These are phyloP conservation scores for Lucifuga dentata DNA, from an alignment of 2,113 vertebrate species.

Conservation along the genomic window DNA sequence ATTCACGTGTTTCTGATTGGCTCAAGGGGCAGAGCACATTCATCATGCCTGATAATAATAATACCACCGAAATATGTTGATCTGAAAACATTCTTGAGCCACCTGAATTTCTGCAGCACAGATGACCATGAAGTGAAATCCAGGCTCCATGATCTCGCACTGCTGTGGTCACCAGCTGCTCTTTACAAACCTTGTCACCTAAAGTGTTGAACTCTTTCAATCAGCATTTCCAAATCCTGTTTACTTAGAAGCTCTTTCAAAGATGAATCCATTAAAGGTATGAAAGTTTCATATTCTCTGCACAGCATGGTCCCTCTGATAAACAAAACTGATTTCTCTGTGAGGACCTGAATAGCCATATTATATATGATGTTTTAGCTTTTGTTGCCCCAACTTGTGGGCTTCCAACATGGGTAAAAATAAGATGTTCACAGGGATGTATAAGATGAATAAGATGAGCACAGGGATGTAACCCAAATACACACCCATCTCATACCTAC, in stretches of 20 bases:
- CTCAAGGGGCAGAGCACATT: neutral
- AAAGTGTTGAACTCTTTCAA: conserved; percentile 10
- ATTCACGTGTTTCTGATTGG: too few species aligned
- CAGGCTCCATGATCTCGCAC: neutral
- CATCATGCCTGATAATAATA: neutral
- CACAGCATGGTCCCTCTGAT: too few species aligned
- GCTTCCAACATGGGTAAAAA: too few species aligned
- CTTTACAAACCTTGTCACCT: conserved; percentile 12
- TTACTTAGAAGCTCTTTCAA: neutral
- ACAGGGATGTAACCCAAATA: conserved; percentile 43
- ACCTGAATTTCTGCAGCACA: neutral
- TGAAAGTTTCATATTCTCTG: too few species aligned
- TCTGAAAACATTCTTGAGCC: neutral
- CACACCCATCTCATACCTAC: conserved; percentile 29
- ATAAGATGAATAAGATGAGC: too few species aligned
- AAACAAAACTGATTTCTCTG: too few species aligned
- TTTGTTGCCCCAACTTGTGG: too few species aligned
- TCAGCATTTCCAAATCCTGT: conserved; percentile 24
- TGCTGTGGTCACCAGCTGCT: conserved; percentile 1
- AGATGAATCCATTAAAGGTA: too few species aligned
- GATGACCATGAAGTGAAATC: neutral
- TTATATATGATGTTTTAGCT: too few species aligned
- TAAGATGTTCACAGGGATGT: too few species aligned
- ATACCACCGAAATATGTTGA: neutral
- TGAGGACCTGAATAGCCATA: too few species aligned